Conservation (phyloP, 2,113 vertebrate genomes). For the Theristicus caerulescens region DNA sequence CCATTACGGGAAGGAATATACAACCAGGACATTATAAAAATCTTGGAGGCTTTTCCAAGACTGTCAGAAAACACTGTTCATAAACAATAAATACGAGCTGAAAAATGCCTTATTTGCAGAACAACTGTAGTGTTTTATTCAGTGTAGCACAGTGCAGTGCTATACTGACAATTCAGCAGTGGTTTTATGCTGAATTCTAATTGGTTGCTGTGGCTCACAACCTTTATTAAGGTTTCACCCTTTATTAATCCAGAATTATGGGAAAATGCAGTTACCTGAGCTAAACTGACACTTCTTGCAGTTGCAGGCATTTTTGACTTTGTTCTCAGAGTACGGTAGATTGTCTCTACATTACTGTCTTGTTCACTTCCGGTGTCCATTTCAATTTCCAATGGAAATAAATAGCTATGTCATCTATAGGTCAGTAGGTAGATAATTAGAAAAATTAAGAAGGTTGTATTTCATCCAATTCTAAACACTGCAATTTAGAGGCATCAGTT, state of each 20-base stretch:
- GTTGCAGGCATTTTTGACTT: neutral
- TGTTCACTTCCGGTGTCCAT: neutral
- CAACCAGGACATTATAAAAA: neutral
- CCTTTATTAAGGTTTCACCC: neutral
- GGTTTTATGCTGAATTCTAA: neutral
- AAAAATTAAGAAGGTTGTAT: neutral
- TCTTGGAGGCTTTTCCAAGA: neutral
- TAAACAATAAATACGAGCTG: neutral
- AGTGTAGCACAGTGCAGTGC: neutral
- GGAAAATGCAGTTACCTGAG: neutral
- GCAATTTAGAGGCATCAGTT: neutral
- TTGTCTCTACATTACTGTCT: neutral
- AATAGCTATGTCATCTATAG: neutral
- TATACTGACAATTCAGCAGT: neutral
- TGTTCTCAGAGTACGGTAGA: neutral
- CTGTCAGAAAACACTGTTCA: neutral
- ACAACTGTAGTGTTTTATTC: neutral
- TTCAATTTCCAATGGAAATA: neutral
- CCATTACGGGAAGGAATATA: neutral
- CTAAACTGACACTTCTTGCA: neutral
- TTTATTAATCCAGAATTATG: neutral
- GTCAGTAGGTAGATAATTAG: neutral
- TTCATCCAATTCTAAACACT: neutral
- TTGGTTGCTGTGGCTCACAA: rapidly evolving
- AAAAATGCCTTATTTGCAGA: neutral